A percentile compares a stretch with the other conserved stretches of the same genome.
Conservation (phyloP, 2,797 vertebrate species). For the Parauchenoglanis punctatus region DNA sequence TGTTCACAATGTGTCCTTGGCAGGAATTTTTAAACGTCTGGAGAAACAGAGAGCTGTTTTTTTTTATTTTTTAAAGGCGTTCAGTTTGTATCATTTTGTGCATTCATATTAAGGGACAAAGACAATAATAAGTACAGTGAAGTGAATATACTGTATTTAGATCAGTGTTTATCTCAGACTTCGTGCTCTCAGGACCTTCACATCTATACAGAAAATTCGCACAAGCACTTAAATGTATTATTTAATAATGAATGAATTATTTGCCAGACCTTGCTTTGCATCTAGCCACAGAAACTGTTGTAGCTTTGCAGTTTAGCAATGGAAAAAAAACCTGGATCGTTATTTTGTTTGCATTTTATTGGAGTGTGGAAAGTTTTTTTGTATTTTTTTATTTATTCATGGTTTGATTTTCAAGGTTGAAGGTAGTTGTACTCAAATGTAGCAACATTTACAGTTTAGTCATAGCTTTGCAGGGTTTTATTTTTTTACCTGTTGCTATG, state of each 20-base stretch:
- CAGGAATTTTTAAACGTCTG: background rate
- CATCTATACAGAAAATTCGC: background rate
- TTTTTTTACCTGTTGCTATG: background rate
- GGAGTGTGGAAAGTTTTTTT: background rate
- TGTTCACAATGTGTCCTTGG: constrained; percentile 7
- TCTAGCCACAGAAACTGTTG: background rate
- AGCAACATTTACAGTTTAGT: background rate
- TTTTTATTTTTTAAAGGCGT: background rate
- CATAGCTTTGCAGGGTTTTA: background rate
- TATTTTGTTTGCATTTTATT: background rate
- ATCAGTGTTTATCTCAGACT: background rate
- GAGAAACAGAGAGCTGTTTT: background rate
- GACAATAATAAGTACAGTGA: background rate
- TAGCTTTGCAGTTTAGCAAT: background rate
- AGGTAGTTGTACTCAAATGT: background rate
- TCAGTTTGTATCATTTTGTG: background rate
- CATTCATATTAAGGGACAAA: background rate
- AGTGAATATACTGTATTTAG: background rate
- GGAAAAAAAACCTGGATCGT: background rate
- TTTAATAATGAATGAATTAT: background rate
- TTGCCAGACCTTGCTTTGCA: background rate
- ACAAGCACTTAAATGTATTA: background rate
- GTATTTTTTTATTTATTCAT: background rate
- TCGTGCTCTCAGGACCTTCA: background rate
- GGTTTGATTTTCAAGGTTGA: background rate